Evolutionary conservation across 2,888 invertebrate genomes (phyloP).

Genomic region (Fissipunctia ypsillon): DNA sequence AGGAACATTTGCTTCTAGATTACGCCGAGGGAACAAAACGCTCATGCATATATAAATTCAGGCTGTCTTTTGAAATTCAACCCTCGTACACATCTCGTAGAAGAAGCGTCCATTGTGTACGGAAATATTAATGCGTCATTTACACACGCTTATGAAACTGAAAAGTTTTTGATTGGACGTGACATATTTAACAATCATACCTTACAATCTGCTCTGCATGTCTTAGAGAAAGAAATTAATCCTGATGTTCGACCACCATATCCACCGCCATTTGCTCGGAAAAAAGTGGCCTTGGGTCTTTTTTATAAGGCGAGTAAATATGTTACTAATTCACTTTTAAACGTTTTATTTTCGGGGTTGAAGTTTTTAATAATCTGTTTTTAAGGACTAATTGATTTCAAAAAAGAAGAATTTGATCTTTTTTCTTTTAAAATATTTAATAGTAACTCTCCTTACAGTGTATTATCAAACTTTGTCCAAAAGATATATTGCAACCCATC

Average conservation of each 20-base stretch:
- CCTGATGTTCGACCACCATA: conserved; percentile 92
- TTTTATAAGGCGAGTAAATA: conserved; percentile 91
- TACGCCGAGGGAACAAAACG: conserved; percentile 92
- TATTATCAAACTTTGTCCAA: conserved; percentile 87
- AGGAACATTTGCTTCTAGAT: conserved; percentile 84
- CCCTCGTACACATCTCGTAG: conserved; percentile 72
- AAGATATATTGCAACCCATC: conserved; percentile 79
- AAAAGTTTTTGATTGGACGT: conserved; percentile 84
- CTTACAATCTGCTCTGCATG: conserved; percentile 85
- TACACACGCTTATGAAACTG: conserved; percentile 90
- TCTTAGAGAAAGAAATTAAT: conserved; percentile 90
- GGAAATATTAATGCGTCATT: conserved; percentile 91
- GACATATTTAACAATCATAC: conserved; percentile 78
- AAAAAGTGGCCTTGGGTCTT: conserved; percentile 91
- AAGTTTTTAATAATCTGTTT: too few relatives aligned
- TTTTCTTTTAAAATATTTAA: background rate
- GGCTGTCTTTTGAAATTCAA: conserved; percentile 91
- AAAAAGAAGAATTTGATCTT: too few relatives aligned
- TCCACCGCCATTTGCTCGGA: conserved; percentile 91
- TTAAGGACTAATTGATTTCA: too few relatives aligned
- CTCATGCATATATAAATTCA: conserved; percentile 93
- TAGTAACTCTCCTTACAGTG: conserved; percentile 77
- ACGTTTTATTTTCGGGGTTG: too few relatives aligned
- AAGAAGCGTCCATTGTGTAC: conserved; percentile 90
- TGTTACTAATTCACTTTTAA: background rate